Evolutionary conservation across 2,797 vertebrate species (phyloP).

Genomic region (Gallinago stenura): DNA sequence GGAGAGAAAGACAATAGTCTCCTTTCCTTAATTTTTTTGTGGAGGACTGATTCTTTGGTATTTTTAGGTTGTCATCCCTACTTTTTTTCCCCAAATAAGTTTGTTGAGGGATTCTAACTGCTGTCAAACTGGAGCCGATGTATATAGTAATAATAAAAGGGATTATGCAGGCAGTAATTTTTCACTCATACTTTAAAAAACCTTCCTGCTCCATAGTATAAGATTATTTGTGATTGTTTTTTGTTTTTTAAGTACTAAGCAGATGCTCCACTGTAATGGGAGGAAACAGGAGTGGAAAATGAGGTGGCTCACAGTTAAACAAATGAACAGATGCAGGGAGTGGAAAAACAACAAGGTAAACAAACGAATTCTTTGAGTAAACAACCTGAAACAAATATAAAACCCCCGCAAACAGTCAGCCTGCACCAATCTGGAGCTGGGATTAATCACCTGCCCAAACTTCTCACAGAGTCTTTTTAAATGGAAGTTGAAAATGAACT

Average conservation of each 20-base stretch:
- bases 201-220: neutral
- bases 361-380: slow-evolving; percentile 73
- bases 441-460: neutral
- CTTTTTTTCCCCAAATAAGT: fast-evolving
- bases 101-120: neutral
- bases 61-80: fast-evolving
- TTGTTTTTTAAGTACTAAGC: slow-evolving; percentile 45
- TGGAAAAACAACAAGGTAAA: slow-evolving; percentile 71
- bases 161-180: slow-evolving; percentile 11
- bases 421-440: neutral
- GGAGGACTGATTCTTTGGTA: neutral
- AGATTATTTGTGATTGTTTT: slow-evolving; percentile 42
- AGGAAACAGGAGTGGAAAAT: slow-evolving; percentile 68
- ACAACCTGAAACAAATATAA: slow-evolving; percentile 50
- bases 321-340: slow-evolving; percentile 76
- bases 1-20: neutral
- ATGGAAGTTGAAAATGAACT: neutral
- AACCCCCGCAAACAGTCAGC: neutral
- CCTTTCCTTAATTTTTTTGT: neutral
- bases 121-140: neutral
- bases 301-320: slow-evolving; percentile 60
- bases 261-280: slow-evolving; percentile 73
- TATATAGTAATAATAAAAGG: neutral
- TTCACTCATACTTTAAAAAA: neutral
- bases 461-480: neutral